These are phyloP conservation scores for Drosophila putrida DNA, from an alignment of 2,888 invertebrate species.

Conservation along the genomic window DNA sequence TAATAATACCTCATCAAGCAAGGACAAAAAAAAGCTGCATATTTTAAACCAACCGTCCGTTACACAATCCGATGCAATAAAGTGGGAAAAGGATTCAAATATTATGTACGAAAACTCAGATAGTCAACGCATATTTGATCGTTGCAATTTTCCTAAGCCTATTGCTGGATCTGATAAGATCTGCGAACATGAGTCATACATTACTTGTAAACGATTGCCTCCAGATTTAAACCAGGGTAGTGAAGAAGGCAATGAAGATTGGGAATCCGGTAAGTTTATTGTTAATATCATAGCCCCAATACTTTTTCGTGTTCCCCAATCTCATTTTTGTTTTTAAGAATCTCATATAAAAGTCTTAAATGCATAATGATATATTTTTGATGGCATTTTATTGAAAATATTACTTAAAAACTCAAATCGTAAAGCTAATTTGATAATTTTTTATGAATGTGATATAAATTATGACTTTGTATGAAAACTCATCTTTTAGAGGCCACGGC, in stretches of 20 bases:
- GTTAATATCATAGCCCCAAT: slow-evolving; percentile 58
- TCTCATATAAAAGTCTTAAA: not conserved
- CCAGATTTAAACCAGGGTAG: slow-evolving; percentile 60
- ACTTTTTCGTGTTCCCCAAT: slow-evolving; percentile 20
- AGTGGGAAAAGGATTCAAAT: slow-evolving; percentile 70
- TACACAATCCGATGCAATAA: slow-evolving; percentile 61
- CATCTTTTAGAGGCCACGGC: slow-evolving; percentile 1
- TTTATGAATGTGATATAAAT: slow-evolving; percentile 4
- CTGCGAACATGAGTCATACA: slow-evolving; percentile 79
- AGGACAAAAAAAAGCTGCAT: slow-evolving; percentile 70
- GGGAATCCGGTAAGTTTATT: slow-evolving; percentile 86
- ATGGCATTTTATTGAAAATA: slow-evolving; percentile 1
- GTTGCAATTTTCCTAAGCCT: slow-evolving; percentile 69
- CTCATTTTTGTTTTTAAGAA: slow-evolving; percentile 7
- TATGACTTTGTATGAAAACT: slow-evolving; percentile 1
- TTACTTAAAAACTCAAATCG: not conserved
- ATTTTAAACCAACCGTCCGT: slow-evolving; percentile 71
- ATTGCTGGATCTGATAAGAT: slow-evolving; percentile 70
- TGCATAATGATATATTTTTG: not conserved
- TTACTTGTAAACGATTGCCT: slow-evolving; percentile 69
- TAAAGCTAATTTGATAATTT: slow-evolving; percentile 4
- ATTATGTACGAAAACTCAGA: slow-evolving; percentile 58
- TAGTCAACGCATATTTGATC: slow-evolving; percentile 70
- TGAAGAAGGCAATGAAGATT: slow-evolving; percentile 84
- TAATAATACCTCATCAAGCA: slow-evolving; percentile 64